Percentiles rank a stretch among this genome's conserved stretches.
Evolutionary conservation across 1,140 invertebrate species (phyloP).

Genomic region (Caenorhabditis latens): DNA sequence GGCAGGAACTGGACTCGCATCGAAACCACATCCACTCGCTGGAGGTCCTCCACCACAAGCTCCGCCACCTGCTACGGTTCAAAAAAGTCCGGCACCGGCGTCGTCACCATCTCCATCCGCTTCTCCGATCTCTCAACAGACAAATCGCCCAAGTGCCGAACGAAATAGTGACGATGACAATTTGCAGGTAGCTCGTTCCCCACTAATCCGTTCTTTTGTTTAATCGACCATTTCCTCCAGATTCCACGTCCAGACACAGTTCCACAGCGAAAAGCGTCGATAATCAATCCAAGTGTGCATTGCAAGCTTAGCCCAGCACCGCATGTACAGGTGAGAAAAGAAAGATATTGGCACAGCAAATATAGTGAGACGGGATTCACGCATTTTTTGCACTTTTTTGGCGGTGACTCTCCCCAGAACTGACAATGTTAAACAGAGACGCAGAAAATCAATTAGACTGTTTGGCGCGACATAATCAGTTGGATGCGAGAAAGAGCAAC

Average conservation of each 20-base stretch:
- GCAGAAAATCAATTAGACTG: conserved; percentile 27
- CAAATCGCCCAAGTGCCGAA: conserved; percentile 19
- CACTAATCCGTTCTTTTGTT: neutral
- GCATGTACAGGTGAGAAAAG: conserved; percentile 70
- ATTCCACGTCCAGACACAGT: conserved; percentile 76
- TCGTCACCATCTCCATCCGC: conserved; percentile 34
- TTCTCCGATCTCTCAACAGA: conserved; percentile 26
- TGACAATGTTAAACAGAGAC: neutral
- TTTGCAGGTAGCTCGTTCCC: conserved; percentile 47
- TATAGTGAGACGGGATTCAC: neutral
- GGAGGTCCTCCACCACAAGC: conserved; percentile 29
- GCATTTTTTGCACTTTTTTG: neutral
- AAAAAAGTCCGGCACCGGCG: conserved; percentile 8
- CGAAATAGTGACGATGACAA: conserved; percentile 48
- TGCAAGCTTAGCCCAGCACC: conserved; percentile 75
- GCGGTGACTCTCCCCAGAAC: neutral
- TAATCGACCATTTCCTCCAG: neutral
- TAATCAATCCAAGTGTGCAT: conserved; percentile 75
- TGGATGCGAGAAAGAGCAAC: neutral
- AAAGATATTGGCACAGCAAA: neutral
- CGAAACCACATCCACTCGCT: conserved; percentile 55
- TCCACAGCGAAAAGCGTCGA: conserved; percentile 77
- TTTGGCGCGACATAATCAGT: conserved; percentile 26
- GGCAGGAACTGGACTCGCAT: conserved; percentile 24
- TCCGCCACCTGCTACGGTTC: neutral